These are phyloP conservation scores for Tribolium freemani DNA, from an alignment of 2,888 invertebrate genomes.

Conservation along the genomic window DNA sequence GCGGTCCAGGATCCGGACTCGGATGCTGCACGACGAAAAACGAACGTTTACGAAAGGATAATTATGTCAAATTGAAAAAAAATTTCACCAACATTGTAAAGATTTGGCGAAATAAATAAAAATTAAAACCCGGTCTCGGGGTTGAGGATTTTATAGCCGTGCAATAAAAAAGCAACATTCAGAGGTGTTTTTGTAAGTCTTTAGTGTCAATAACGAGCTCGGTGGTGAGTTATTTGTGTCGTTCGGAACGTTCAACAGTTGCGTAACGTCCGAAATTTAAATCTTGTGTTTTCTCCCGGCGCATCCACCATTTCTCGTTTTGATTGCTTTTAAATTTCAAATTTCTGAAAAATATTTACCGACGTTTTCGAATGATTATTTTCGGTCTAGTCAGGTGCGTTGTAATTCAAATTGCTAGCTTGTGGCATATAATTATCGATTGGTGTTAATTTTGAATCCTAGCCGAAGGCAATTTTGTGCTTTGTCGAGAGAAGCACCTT, in stretches of 20 bases:
- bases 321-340: not conserved
- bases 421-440: not conserved
- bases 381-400: not conserved
- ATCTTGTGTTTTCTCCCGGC: not conserved
- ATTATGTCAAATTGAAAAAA: constrained; percentile 39
- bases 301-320: not conserved
- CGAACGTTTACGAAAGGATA: constrained; percentile 53
- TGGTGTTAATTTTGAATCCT: not conserved
- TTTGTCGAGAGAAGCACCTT: not conserved
- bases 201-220: not conserved
- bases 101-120: not conserved
- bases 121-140: not conserved
- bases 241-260: not conserved
- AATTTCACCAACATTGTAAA: not conserved
- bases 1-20: constrained; percentile 53
- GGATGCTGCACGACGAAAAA: constrained; percentile 55
- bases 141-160: not conserved
- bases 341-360: not conserved
- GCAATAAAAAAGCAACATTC: no score
- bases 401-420: not conserved
- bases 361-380: not conserved
- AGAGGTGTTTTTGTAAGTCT: not conserved
- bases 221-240: not conserved
- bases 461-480: not conserved
- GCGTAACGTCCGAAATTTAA: not conserved